phyloP scores from a whole-genome alignment of 2,113 vertebrate species.

The Typhlomys cinereus region DNA sequence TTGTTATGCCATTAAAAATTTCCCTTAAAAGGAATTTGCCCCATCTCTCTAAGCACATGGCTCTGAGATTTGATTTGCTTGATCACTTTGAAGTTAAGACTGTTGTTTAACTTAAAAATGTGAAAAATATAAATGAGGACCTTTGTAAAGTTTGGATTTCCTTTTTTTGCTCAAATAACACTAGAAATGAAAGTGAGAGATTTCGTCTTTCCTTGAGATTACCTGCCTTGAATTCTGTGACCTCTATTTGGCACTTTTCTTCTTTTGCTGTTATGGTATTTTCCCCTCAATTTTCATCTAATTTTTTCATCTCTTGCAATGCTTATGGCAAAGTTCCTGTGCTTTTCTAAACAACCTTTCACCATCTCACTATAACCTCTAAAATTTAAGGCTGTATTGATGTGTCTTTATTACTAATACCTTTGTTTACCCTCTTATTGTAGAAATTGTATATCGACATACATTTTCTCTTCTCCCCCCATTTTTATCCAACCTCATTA shows the following conservation, averaged over 20 bases:
- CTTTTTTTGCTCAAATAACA: neutral
- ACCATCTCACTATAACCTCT: neutral
- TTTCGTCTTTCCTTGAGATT: neutral
- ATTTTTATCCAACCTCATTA: neutral
- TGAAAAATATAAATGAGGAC: neutral
- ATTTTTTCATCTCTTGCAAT: neutral
- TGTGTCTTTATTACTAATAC: neutral
- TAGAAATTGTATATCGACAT: neutral
- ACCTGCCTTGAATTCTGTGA: neutral
- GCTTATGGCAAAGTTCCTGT: neutral
- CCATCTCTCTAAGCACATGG: slow-evolving; percentile 28
- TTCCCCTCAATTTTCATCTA: neutral
- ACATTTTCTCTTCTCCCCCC: neutral
- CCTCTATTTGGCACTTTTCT: neutral
- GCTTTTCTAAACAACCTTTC: neutral
- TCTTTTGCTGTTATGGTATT: neutral
- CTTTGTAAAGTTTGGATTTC: neutral
- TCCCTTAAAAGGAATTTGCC: slow-evolving; percentile 71
- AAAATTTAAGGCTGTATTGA: neutral
- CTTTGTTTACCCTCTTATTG: neutral
- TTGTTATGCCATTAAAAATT: slow-evolving; percentile 72
- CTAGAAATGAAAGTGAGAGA: neutral
- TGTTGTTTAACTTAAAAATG: neutral
- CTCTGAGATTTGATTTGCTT: slow-evolving; percentile 53
- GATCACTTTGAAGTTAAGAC: slow-evolving; percentile 52